These are phyloP conservation scores for Hypanus sabinus DNA, from an alignment of 2,113 vertebrate genomes.

Conservation along the genomic window DNA sequence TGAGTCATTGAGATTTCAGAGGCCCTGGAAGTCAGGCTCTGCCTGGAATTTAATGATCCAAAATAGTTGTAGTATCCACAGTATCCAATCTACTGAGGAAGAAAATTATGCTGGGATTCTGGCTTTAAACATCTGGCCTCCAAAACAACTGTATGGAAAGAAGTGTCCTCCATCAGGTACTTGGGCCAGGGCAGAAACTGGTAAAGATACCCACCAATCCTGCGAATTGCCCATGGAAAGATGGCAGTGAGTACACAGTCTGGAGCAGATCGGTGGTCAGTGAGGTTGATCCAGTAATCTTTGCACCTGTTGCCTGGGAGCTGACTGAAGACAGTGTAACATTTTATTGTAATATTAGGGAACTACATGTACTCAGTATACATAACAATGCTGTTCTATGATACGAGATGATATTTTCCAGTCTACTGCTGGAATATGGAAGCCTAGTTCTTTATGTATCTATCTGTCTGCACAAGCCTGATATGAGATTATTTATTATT, in stretches of 20 bases:
- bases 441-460: background rate
- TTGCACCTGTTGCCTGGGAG: background rate
- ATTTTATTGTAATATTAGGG: background rate
- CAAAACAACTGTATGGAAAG: background rate
- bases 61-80: background rate
- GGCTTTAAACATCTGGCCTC: background rate
- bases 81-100: background rate
- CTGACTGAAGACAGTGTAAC: slow-evolving; percentile 8
- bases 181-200: background rate
- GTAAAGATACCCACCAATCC: background rate
- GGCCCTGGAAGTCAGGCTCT: background rate
- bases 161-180: background rate
- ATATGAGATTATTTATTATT: background rate
- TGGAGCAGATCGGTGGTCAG: background rate
- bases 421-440: background rate
- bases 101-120: background rate
- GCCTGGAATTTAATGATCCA: background rate
- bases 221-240: background rate
- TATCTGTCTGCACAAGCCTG: background rate
- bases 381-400: background rate
- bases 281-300: background rate
- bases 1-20: background rate
- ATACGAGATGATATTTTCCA: background rate
- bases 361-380: background rate
- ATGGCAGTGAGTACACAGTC: background rate